Evolutionary conservation across 2,888 invertebrate species (phyloP), one percentile per base, ranked within the genome.

Genomic region (Geophilus truncorum): DNA sequence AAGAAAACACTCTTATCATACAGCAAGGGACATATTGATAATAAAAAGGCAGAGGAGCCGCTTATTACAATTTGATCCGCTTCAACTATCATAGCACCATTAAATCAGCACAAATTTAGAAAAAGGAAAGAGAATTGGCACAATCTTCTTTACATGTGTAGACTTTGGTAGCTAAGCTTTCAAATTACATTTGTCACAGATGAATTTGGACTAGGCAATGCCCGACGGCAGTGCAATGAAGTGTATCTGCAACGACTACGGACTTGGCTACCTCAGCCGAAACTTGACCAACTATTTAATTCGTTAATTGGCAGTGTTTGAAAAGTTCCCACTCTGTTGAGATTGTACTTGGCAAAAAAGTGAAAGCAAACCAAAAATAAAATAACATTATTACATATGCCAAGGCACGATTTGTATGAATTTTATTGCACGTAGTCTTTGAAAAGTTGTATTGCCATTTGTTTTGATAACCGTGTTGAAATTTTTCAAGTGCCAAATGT

Each of bases 371-470:
- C 7, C 1, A 18, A 18, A 51, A 21, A 51, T 32, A 51, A n/a
- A 6, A 51, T 51, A 51, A 51, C 18, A 18, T 51, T 51, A 51
- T 51, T 51, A 51, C 51, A 51, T 18, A 51, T 51, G 51, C 51
- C 51, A 51, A 51, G 51, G 51, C 51, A 75, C 32, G 75, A 75
- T 75, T 75, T 75, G 75, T 32, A 75, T 75, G n/a, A 77, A 77
- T 34, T 77, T 25, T 77, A 77, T 77, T 34, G 30, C 36, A 77
- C 77, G 51, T 40, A 40, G 51, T 51, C 51, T 51, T 51, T 51
- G 7, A 4, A 18, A 51, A 51, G 7, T 51, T 51, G 51, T 51
- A 51, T 51, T 51, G 51, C 51, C 51, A 51, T 51, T 51, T 51
- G 0, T 51, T 1, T 15, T 21, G 18, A 51, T 51, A 18, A 18